Evolutionary conservation across 2,113 vertebrate genomes (phyloP), one percentile per base, ranked within the genome.

Genomic region (Cololabis saira): DNA sequence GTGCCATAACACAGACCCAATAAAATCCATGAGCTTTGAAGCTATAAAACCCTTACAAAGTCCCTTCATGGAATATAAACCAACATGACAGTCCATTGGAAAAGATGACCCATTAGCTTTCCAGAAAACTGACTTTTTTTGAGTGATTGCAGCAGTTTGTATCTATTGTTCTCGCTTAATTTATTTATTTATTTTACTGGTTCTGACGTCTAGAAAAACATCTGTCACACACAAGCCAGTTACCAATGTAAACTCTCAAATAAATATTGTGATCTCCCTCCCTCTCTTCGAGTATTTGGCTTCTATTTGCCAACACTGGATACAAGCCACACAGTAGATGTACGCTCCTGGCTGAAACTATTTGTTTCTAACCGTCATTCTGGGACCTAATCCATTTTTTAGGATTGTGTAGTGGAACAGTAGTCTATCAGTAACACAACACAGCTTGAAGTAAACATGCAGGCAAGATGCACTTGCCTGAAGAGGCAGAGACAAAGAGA

Each of bases 311-410:
- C 56, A 62, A 33, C 14, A 21, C 54, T 11, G 48, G 42, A 71
- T 42, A 53, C 58, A 45, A 53, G 44, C 74, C 40, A 42, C 63
- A 70, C 71, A 79, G 45, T 71, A 81, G 83, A 87, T 78, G 61
- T 65, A 80, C 74, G 50, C 64, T 50, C 58, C 50, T 27, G 22
- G 45, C 71, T 70, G 9, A 59, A 70, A 43, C 67, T 57, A 73
- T 82, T 84, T 86, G 59, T 82, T 84, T 80, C 45, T 67, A 65
- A 22, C 30, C 17, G 59, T 82, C 85, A 81, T 62, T 76, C 54
- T 72, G 50, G 30, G 64, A 72, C 44, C 58, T 61, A 70, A 77
- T 80, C 75, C 67, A 56, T 78, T 82, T 86, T 76, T 79, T 74
- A 74, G 70, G 67, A 76, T 18, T 74, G 55, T 78, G 66, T 60